A percentile compares a stretch with the other conserved stretches of the same genome.
phyloP scores from a whole-genome alignment of 2,113 vertebrate species.

The Grus americana region DNA sequence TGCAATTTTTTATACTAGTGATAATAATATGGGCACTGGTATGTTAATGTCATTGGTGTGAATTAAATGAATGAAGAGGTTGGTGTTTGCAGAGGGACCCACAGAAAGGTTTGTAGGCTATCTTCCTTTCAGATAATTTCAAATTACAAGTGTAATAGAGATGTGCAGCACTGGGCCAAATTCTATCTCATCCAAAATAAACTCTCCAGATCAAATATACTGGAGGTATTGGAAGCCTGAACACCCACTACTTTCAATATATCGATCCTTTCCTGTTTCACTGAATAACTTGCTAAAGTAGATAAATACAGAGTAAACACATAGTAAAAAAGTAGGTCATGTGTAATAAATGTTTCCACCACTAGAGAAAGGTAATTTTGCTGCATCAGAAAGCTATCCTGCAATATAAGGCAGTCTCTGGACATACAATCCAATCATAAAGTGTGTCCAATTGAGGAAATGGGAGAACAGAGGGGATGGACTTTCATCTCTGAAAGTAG shows the following conservation, averaged over 20 bases:
- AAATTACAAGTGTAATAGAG: background rate
- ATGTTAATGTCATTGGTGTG: background rate
- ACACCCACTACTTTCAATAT: background rate
- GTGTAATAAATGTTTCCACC: background rate
- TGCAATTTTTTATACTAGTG: background rate
- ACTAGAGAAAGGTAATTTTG: background rate
- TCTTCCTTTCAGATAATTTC: background rate
- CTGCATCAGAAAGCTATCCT: background rate
- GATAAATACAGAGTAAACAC: background rate
- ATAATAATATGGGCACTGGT: background rate
- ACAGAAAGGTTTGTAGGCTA: background rate
- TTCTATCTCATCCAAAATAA: background rate
- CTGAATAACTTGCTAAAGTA: background rate
- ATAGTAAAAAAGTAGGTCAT: background rate
- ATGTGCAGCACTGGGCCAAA: background rate
- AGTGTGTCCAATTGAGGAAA: background rate
- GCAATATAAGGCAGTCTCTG: background rate
- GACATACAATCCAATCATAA: background rate
- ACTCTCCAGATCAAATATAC: background rate
- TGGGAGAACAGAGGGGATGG: background rate
- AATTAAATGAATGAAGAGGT: background rate
- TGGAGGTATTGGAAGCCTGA: background rate
- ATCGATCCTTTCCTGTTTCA: background rate
- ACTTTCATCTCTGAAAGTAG: background rate
- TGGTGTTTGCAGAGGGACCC: background rate